A percentile compares a stretch with the other conserved stretches of the same genome.
Conservation (phyloP, 2,888 invertebrate species). For the Ypsolopha sequella region DNA sequence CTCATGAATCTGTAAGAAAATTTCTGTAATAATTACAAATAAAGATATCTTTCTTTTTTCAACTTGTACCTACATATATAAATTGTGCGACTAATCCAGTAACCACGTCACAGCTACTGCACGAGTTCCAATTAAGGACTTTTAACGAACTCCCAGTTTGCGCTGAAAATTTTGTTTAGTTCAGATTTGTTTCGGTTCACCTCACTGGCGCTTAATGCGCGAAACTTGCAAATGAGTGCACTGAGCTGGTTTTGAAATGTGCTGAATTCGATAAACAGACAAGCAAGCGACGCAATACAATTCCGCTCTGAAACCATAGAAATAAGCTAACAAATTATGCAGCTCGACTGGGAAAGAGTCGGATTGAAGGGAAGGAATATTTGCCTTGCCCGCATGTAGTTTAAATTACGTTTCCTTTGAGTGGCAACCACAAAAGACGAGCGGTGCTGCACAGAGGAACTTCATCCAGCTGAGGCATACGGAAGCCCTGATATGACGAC, state of each 20-base stretch:
- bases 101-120: not conserved
- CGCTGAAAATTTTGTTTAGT: constrained; percentile 26
- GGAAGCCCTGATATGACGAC: constrained; percentile 26
- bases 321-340: constrained; percentile 25
- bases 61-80: too few species aligned
- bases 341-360: constrained; percentile 22
- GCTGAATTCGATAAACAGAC: not conserved
- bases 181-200: constrained; percentile 32
- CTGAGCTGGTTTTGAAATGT: not conserved
- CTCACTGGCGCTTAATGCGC: not conserved
- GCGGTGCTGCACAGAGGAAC: constrained; percentile 27
- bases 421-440: constrained; percentile 34
- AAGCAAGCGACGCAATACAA: not conserved
- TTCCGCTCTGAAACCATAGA: constrained; percentile 14
- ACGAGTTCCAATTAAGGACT: constrained; percentile 31
- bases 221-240: not conserved
- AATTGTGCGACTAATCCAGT: not conserved
- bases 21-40: too few species aligned
- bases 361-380: constrained; percentile 36
- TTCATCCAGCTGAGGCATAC: constrained; percentile 20
- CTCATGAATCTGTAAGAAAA: too few species aligned
- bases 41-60: too few species aligned
- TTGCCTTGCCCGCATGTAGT: constrained; percentile 51
- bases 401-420: constrained; percentile 59
- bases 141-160: constrained; percentile 34